Evolutionary conservation across 2,113 vertebrate species (phyloP), one percentile per base, ranked within the genome.

Genomic region (Esox niger): DNA sequence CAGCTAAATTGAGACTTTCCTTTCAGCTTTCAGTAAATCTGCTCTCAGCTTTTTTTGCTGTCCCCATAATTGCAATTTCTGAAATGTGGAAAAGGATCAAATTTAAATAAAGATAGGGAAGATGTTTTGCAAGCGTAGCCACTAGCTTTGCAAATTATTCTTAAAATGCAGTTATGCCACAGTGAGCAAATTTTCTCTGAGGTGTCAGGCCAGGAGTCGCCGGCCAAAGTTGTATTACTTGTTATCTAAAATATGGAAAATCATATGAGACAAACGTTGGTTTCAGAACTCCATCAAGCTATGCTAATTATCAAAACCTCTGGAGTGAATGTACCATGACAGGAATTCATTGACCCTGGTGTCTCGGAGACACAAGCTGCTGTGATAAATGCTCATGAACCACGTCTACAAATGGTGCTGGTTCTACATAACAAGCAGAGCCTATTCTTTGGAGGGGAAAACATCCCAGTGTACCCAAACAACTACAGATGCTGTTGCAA

Each of bases 21-120:
- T 32, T 38, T 38, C 63, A 26, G 31, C 31, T 31, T 59, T 59
- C 25, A 10, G 49, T 61, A 4, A 31, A 65, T 61, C 65, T 35
- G 4, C 23, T 17, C 21, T 49, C 46, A 69, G 64, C 38, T 59
- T 71, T 59, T 23, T 26, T 27, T 30, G 60, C 35, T 56, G 25
- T 46, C 73, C 29, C 54, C 33, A 62, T 27, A 65, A 67, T 61
- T 72, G 49, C 57, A 62, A 69, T 66, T 74, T 47, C 58, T 62
- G 58, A 55, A 63, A 77, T 60, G 54, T 66, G 30, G 55, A 26
- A 69, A 62, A 23, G 47, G 63, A 61, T 75, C 68, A 66, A 64
- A 75, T 69, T 69, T 66, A 69, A 67, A 74, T 70, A 66, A 72
- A 38, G 66, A 66, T 27, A 73, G 56, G 35, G 35, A 15, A 43